Evolutionary conservation across 2,797 vertebrate species (phyloP), one percentile per base, ranked within the genome.

Genomic region (Nyctibius grandis): DNA sequence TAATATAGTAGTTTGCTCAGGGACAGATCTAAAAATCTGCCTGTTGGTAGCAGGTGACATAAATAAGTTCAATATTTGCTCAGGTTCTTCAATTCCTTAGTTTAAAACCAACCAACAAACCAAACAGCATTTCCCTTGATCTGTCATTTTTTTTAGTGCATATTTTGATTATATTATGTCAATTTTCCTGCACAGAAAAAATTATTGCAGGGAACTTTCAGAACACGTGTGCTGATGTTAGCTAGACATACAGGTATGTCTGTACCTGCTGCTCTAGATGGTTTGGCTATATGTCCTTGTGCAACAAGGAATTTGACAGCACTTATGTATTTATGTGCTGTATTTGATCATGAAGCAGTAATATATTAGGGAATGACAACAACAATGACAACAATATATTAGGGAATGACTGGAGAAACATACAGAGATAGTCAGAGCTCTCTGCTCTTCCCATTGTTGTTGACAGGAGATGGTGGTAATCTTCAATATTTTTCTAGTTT

Each of bases 291-390:
- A 56, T 29, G 34, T 75, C 11, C 8, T 1, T 47, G 48, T 50
- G 20, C 57, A 92, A 89, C 48, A 9, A 51, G 78, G 91, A 36
- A 47, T 90, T 88, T 92, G 88, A 94, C 67, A 95, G 26, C 44
- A 72, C 14, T 59, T 61, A 50, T 3, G 54, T 80, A 57, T 92
- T 94, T 94, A 88, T 74, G 50, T 60, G 50, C 31, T 95, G 12
- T 64, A 47, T 72, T 97, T 96, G 67, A 91, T 94, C 82, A 73
- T 60, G n/a, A 88, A 92, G 68, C 85, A 92, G 60, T 67, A 93
- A 77, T 88, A 56, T 6, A 15, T 91, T 96, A 95, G 89, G 91
- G 89, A 96, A 93, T 95, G 72, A 94, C 84, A 96, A 92, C 56
- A 93, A n/a, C n/a, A n/a, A n/a, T n/a, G n/a, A n/a, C n/a, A n/a